Conservation (phyloP, 2,113 vertebrate species). For the Bubo blakistoni region DNA sequence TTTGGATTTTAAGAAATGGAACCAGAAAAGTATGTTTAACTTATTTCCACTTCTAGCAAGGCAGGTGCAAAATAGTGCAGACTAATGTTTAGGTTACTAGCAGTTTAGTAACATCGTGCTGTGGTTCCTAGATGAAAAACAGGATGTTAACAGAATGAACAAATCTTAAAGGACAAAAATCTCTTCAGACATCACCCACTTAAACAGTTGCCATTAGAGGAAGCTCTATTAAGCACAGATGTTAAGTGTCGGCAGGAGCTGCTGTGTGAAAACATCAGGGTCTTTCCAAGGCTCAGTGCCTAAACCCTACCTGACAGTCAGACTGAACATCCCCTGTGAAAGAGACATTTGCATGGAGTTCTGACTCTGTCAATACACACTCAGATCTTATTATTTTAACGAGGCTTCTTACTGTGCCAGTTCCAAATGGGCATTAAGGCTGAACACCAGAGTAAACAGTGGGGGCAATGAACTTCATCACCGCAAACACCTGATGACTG, state of each 20-base stretch:
- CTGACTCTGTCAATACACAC: constrained; percentile 34
- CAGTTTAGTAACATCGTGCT: neutral
- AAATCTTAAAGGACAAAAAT: neutral
- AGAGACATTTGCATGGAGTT: constrained; percentile 14
- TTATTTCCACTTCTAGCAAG: neutral
- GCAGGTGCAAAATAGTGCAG: neutral
- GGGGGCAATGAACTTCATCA: constrained; percentile 71
- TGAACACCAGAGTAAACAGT: constrained; percentile 60
- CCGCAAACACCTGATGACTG: constrained; percentile 69
- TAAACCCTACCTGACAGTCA: neutral
- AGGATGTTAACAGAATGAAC: neutral
- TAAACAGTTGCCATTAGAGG: neutral
- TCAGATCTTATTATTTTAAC: constrained; percentile 66
- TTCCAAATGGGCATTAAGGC: constrained; percentile 63
- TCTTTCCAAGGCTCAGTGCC: neutral
- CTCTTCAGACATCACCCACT: neutral
- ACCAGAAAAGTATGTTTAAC: neutral
- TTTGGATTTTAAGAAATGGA: neutral
- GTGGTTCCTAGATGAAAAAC: neutral
- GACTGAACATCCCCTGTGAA: neutral
- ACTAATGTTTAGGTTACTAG: neutral
- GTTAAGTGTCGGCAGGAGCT: neutral
- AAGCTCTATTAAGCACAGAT: neutral
- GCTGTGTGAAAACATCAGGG: neutral
- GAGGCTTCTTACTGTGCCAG: constrained; percentile 31